These are phyloP conservation scores for Ahaetulla prasina DNA, from an alignment of 2,113 vertebrate species.

Conservation along the genomic window DNA sequence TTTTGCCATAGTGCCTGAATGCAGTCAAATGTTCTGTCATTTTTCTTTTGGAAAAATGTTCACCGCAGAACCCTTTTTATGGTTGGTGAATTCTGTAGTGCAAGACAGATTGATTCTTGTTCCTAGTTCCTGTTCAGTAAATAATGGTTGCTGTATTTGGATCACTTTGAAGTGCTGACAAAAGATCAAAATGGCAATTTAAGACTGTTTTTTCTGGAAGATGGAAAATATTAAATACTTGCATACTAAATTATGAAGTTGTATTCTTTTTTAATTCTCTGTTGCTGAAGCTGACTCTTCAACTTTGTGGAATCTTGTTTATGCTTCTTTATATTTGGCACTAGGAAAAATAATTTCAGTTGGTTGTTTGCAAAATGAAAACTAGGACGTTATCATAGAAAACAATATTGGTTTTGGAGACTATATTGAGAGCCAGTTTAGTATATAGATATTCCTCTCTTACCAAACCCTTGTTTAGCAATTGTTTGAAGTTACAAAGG, in stretches of 20 bases:
- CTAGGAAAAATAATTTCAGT: not conserved
- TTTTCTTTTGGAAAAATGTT: not conserved
- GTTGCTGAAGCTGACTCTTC: constrained; percentile 16
- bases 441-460: not conserved
- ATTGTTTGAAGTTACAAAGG: not conserved
- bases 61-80: not conserved
- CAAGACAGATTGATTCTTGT: not conserved
- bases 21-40: not conserved
- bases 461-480: not conserved
- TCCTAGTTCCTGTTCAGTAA: not conserved
- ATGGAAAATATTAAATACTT: not conserved
- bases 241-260: not conserved
- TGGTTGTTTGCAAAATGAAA: not conserved
- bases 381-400: not conserved
- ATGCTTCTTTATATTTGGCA: not conserved
- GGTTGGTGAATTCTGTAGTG: not conserved
- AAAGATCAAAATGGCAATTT: not conserved
- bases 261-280: not conserved
- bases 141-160: not conserved
- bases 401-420: not conserved
- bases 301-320: not conserved
- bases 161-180: not conserved
- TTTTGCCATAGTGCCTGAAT: not conserved
- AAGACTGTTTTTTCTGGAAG: not conserved
- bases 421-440: not conserved